Percentiles rank a stretch among this genome's conserved stretches.
These are phyloP conservation scores for Prunella fulvescens DNA, from an alignment of 2,113 vertebrate genomes.

Conservation along the genomic window DNA sequence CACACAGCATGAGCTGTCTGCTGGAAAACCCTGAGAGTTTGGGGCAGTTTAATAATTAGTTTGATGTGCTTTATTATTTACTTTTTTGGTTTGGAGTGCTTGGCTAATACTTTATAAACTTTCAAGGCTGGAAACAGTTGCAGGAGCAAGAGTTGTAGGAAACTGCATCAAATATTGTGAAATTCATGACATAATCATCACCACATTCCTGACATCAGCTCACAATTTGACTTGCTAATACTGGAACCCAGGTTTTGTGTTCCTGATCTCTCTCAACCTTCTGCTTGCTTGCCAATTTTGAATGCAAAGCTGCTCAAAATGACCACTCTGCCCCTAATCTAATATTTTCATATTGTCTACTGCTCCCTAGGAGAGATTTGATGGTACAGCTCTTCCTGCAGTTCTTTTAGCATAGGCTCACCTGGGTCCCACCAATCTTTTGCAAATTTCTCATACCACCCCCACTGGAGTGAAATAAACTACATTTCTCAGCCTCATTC, in stretches of 20 bases:
- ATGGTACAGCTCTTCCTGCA: background rate
- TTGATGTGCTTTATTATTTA: background rate
- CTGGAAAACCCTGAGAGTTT: background rate
- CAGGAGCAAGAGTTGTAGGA: background rate
- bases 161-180: background rate
- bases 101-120: background rate
- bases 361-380: background rate
- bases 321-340: background rate
- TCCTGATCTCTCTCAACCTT: background rate
- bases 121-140: background rate
- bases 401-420: background rate
- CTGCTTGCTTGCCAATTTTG: background rate
- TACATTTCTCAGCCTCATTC: background rate
- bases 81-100: background rate
- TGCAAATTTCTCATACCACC: background rate
- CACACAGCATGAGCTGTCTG: background rate
- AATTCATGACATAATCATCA: background rate
- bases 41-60: background rate
- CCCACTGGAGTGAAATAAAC: background rate
- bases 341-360: background rate
- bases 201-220: accelerated
- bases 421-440: background rate
- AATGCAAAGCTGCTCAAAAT: background rate
- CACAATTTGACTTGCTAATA: conserved; percentile 3
- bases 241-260: background rate